Evolutionary conservation across 2,113 vertebrate genomes (phyloP), one percentile per base, ranked within the genome.

Genomic region (Boulengerochromis microlepis): DNA sequence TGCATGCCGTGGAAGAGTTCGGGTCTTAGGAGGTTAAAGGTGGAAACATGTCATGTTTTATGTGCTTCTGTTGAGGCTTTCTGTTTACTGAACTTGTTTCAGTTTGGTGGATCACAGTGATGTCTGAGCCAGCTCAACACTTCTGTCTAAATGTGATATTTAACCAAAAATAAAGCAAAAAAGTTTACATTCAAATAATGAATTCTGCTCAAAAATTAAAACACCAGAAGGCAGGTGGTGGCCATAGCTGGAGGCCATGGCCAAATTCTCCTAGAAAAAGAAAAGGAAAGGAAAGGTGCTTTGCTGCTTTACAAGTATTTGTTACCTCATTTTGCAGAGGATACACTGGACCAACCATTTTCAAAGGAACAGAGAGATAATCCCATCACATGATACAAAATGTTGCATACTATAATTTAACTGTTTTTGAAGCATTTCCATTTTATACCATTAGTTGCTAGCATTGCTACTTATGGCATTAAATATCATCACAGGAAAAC

Each of bases 221-320:
- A 45, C 22, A 45, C 22, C 22, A 45, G 38, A 45, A 26, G 2
- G 2, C 38, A 1, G 8, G 38, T 26, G 8, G 5, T 0, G 8
- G 12, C 3, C 66, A 3, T 26, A 24, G 66, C 5, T 42, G 38
- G 22, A 3, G 38, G 66, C 0, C 19, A 71, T 16, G 66, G 33
- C 22, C 69, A 45, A 71, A 71, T 3, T 45, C 22, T 26, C 13
- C 38, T 0, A 74, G 38, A 45, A 16, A 45, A 1, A 26, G 13
- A 10, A 74, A 45, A 10, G 38, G 3, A 74, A 26, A 74, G 15
- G 2, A 31, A 16, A 61, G 57, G 5, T 31, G 57, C 26, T 9
- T 31, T 8, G 8, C 22, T 45, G 66, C 12, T 42, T 74, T 45
- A 66, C 10, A 1, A n/a, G 31, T 2, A 24, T 6, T 42, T 71